Evolutionary conservation across 2,113 vertebrate genomes (phyloP).

Genomic region (Bubalus kerabau): DNA sequence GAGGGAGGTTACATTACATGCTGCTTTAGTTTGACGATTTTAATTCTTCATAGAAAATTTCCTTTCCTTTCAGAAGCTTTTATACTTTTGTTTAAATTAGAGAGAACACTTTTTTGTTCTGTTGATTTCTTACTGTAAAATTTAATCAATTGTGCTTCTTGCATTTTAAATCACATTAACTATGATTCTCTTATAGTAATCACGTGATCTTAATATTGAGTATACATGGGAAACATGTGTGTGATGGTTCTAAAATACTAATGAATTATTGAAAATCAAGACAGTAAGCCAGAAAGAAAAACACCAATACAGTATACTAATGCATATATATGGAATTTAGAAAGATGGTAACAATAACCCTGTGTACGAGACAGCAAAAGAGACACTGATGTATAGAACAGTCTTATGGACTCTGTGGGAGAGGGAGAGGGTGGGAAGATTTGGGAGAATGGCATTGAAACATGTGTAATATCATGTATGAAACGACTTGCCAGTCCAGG

Average conservation of each 20-base stretch:
- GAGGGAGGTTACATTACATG: not conserved
- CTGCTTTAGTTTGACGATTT: not conserved
- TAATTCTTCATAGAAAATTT: not conserved
- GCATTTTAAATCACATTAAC: slow-evolving; percentile 20
- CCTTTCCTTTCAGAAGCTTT: not conserved
- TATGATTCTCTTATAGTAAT: slow-evolving; percentile 51
- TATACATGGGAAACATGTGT: slow-evolving; percentile 51
- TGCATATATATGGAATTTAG: too few species aligned
- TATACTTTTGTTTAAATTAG: not conserved
- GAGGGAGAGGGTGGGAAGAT: too few species aligned
- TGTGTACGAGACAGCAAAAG: too few species aligned
- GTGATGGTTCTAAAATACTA: slow-evolving; percentile 36
- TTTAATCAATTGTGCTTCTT: slow-evolving; percentile 35
- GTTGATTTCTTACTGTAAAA: slow-evolving; percentile 34
- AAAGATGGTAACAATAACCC: too few species aligned
- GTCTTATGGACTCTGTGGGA: too few species aligned
- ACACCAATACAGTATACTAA: too few species aligned
- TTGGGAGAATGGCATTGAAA: too few species aligned
- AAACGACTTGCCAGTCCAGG: too few species aligned
- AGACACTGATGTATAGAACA: too few species aligned
- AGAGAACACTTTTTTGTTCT: slow-evolving; percentile 18
- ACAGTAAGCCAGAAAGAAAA: too few species aligned
- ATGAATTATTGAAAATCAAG: slow-evolving; percentile 40
- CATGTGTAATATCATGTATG: too few species aligned
- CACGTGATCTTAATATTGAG: slow-evolving; percentile 45